A percentile compares a stretch with the other conserved stretches of the same genome.
phyloP scores from a whole-genome alignment of 2,797 vertebrate genomes.

The Agapornis canus region DNA sequence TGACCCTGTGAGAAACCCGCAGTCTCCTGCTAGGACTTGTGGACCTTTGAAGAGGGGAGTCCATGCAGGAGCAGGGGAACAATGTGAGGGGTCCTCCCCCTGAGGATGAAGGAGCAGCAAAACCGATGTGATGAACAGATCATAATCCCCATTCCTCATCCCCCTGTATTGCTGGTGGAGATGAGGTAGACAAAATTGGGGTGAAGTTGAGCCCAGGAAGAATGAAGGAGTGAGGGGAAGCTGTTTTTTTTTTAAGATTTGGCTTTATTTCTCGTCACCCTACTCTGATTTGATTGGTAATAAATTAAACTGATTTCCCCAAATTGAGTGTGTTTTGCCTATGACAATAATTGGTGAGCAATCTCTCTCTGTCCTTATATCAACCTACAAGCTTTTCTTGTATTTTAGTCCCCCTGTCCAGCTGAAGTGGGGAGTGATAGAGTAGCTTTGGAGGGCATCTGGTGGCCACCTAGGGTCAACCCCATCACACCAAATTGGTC shows the following conservation, averaged over 20 bases:
- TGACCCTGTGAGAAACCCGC: background rate
- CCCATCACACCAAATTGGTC: background rate
- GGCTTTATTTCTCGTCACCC: background rate
- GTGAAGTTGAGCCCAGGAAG: background rate
- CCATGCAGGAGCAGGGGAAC: accelerated
- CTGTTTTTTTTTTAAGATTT: background rate
- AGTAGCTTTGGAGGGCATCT: background rate
- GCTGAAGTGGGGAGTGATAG: background rate
- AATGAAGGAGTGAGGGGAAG: background rate
- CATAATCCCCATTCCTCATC: background rate
- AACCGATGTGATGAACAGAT: background rate
- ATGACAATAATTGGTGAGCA: background rate
- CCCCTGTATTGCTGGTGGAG: accelerated
- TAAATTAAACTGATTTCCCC: background rate
- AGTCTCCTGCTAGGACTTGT: background rate
- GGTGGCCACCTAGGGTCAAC: background rate
- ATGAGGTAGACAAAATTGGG: background rate
- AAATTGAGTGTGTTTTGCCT: background rate
- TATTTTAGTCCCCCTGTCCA: background rate
- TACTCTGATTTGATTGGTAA: background rate
- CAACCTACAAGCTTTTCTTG: background rate
- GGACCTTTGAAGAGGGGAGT: background rate
- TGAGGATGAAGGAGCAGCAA: background rate
- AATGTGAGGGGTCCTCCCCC: background rate
- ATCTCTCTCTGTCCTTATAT: background rate